Conservation (phyloP, 2,888 invertebrate genomes). For the Cerastoderma edule region DNA sequence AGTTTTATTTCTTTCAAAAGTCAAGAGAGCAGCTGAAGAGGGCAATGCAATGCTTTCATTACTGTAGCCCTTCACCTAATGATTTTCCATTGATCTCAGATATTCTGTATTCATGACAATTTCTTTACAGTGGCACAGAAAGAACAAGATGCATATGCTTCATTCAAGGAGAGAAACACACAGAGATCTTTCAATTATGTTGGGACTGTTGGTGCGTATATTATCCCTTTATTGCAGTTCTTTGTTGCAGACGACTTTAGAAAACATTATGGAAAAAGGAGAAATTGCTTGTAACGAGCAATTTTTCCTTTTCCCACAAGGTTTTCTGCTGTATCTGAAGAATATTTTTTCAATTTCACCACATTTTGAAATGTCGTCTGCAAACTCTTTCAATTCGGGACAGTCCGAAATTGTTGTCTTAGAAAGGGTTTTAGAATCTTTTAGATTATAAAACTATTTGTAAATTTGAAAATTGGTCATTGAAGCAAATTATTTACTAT, state of each 20-base stretch:
- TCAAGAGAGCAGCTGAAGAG: neutral
- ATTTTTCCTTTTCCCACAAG: too few relatives aligned
- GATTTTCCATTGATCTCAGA: too few relatives aligned
- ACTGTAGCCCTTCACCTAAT: too few relatives aligned
- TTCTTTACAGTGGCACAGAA: constrained; percentile 45
- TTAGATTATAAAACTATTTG: too few relatives aligned
- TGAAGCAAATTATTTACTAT: too few relatives aligned
- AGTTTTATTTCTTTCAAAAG: neutral
- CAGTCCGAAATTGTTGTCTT: neutral
- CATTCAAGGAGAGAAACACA: constrained; percentile 45
- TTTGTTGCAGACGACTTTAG: neutral
- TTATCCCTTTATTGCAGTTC: neutral
- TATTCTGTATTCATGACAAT: too few relatives aligned
- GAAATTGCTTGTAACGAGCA: too few relatives aligned
- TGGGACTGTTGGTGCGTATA: constrained; percentile 47
- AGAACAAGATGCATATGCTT: constrained; percentile 39
- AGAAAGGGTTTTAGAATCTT: too few relatives aligned
- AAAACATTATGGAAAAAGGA: constrained; percentile 8
- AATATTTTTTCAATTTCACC: too few relatives aligned
- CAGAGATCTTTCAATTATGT: constrained; percentile 45
- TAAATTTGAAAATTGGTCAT: too few relatives aligned
- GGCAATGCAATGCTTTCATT: neutral
- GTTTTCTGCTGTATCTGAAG: too few relatives aligned
- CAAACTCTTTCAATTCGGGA: neutral
- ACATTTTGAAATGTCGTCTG: too few relatives aligned